Percentiles rank a stretch among this genome's conserved stretches.
Conservation (phyloP, 2,888 invertebrate genomes). For the Serripes groenlandicus region DNA sequence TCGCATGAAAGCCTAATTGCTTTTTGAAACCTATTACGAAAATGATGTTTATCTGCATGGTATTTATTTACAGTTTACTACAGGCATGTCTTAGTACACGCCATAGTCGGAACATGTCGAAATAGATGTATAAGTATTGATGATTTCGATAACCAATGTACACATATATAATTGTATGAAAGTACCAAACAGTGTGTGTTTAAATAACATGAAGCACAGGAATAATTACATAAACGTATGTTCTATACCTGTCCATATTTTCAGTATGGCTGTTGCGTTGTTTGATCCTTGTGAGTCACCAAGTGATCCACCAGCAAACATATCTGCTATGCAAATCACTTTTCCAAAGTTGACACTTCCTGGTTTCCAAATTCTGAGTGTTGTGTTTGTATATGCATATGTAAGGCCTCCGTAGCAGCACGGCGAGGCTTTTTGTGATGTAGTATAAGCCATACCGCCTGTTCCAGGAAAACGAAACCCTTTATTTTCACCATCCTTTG, state of each 20-base stretch:
- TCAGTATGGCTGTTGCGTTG: conserved; percentile 1
- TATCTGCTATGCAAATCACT: conserved; percentile 12
- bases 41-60: too few relatives aligned
- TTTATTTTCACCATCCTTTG: conserved; percentile 2
- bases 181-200: too few relatives aligned
- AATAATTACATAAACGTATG: too few relatives aligned
- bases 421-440: background rate
- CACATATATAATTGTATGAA: too few relatives aligned
- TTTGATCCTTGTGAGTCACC: conserved; percentile 13
- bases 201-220: too few relatives aligned
- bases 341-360: conserved; percentile 4
- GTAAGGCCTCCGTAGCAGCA: conserved; percentile 27
- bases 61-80: too few relatives aligned
- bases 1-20: too few relatives aligned
- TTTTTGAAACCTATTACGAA: too few relatives aligned
- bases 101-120: too few relatives aligned
- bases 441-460: background rate
- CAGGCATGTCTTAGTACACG: too few relatives aligned
- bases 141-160: too few relatives aligned
- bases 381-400: conserved; percentile 12
- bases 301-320: background rate
- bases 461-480: conserved; percentile 9
- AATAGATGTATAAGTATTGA: too few relatives aligned
- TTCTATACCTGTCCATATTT: conserved; percentile 14
- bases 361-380: conserved; percentile 16